These are phyloP conservation scores for Temnopleurus reevesii DNA, from an alignment of 53 echinoderm and acorn worm genomes.

Conservation along the genomic window DNA sequence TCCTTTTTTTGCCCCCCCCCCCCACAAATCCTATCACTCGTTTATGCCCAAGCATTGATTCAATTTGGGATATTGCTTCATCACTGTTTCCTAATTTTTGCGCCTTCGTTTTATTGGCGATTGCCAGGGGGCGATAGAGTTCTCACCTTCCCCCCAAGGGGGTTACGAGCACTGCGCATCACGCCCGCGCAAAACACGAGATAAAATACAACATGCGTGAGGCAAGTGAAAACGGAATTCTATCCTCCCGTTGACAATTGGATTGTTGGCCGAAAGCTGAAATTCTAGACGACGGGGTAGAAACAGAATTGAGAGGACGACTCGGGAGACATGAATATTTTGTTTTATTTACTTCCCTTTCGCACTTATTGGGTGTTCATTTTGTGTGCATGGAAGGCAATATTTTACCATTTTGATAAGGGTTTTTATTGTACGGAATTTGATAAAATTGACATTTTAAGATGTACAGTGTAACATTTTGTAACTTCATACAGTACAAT, in stretches of 20 bases:
- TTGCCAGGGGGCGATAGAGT: constrained; percentile 36
- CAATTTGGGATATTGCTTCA: constrained; percentile 38
- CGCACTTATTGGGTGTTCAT: not conserved
- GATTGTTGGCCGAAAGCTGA: constrained; percentile 23
- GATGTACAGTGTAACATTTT: too few relatives aligned
- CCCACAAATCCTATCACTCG: not conserved
- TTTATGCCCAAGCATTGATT: not conserved
- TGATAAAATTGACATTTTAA: too few relatives aligned
- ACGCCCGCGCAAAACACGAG: not conserved
- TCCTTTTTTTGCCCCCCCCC: too few relatives aligned
- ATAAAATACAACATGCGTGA: constrained; percentile 36
- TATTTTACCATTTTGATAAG: not conserved
- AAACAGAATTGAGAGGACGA: not conserved
- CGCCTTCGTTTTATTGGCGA: constrained; percentile 12
- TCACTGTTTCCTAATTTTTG: constrained; percentile 24
- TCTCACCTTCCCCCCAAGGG: not conserved
- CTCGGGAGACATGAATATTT: constrained; percentile 42
- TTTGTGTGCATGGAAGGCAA: not conserved
- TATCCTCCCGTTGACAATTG: constrained; percentile 25
- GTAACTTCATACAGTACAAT: too few relatives aligned
- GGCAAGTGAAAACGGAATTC: not conserved
- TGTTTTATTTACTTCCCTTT: not conserved
- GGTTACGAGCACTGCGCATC: not conserved
- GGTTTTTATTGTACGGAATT: too few relatives aligned
- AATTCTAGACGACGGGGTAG: not conserved